Conservation (phyloP, 2,113 vertebrate genomes). For the Sus scrofa region T2T-Sscrofa CM000813.6:125494501-125495000, state of each 20-base stretch:
- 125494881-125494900: not conserved
- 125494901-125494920: not conserved
- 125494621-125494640: not conserved
- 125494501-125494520: not conserved
- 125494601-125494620: not conserved
- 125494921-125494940: no score
- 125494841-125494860: not conserved
- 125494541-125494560: not conserved
- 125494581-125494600: not conserved
- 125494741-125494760: not conserved
- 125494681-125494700: constrained; percentile 20
- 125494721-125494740: not conserved
- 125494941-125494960: not conserved
- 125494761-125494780: constrained; percentile 25
- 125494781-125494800: not conserved
- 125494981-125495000: not conserved
- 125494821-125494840: constrained; percentile 39
- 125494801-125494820: not conserved
- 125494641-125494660: not conserved
- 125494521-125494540: not conserved
- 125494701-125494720: not conserved
- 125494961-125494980: not conserved
- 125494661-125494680: not conserved
- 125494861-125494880: not conserved
- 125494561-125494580: not conserved